Evolutionary conservation across 2,888 invertebrate genomes (phyloP).

Genomic region (Phasia obesa): DNA sequence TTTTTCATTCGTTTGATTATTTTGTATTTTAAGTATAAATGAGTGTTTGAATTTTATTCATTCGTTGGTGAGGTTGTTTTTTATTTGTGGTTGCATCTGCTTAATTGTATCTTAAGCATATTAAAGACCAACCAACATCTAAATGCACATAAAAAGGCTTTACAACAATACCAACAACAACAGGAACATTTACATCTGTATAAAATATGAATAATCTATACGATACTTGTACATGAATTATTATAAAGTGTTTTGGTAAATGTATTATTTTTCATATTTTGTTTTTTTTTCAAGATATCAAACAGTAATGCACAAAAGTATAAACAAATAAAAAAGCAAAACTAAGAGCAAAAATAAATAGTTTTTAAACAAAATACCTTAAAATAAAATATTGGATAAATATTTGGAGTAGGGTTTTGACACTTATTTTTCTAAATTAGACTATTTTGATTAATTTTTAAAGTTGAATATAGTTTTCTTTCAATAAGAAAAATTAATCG

Average conservation of each 20-base stretch:
- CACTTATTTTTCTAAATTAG: too few relatives aligned
- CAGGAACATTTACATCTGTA: conserved; percentile 31
- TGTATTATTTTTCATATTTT: conserved; percentile 59
- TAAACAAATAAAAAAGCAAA: neutral
- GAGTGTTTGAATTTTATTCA: conserved; percentile 40
- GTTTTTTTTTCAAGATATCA: neutral
- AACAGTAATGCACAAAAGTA: neutral
- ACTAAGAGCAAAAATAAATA: neutral
- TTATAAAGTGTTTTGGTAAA: conserved; percentile 63
- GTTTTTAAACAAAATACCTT: too few relatives aligned
- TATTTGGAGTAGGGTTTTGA: too few relatives aligned
- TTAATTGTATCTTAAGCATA: conserved; percentile 70
- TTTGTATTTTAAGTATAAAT: conserved; percentile 54
- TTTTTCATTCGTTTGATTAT: conserved; percentile 58
- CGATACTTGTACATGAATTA: conserved; percentile 67
- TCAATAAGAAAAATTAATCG: too few relatives aligned
- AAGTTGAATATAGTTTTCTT: too few relatives aligned
- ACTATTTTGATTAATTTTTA: too few relatives aligned
- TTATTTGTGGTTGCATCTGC: conserved; percentile 58
- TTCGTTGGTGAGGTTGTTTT: conserved; percentile 22
- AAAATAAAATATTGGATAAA: too few relatives aligned
- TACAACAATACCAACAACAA: conserved; percentile 29
- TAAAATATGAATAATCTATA: conserved; percentile 66
- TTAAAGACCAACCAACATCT: conserved; percentile 39
- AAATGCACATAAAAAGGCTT: conserved; percentile 46